Evolutionary conservation across 2,888 invertebrate species (phyloP), one percentile per base, ranked within the genome.

Genomic region (Stictocephala bisonia): DNA sequence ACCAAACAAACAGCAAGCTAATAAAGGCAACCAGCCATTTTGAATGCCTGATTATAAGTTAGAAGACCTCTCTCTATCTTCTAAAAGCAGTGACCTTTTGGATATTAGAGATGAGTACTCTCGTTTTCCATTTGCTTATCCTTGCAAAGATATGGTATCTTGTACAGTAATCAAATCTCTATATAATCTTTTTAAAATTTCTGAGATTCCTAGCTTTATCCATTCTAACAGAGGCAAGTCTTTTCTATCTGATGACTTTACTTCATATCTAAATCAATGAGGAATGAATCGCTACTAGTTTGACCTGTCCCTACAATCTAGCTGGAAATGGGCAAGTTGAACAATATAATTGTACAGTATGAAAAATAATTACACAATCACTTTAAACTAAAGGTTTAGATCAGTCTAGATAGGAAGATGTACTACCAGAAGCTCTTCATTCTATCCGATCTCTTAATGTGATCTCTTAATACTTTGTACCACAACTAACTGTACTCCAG

Each of bases 401-500:
- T 70, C 9, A 77, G 76, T n/a, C n/a, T n/a, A n/a, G n/a, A n/a
- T n/a, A n/a, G 77, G 77, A 78, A 74, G n/a, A 13, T 3, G 75
- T 78, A n/a, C 58, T 77, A 18, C 35, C 44, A 69, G 73, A 77
- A 66, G 73, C 74, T 15, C 48, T 78, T 9, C 75, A 78, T 58
- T 75, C 75, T 7, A 74, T 77, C 22, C 68, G 79, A 20, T 78
- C 75, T 4, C 70, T n/a, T n/a, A n/a, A n/a, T n/a, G n/a, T n/a
- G n/a, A n/a, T n/a, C n/a, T n/a, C n/a, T n/a, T n/a, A n/a, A n/a
- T 78, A 9, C 48, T 78, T 6, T 77, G 74, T 50, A 77, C 75
- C 15, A 18, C 78, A 11, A 78, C 74, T 3, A 78, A 78, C 50
- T n/a, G 18, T 3, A 77, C 77, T 0, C 77, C 77, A 9, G 72